Conservation (phyloP, 2,888 invertebrate species). For the Oasisia sp. region DNA sequence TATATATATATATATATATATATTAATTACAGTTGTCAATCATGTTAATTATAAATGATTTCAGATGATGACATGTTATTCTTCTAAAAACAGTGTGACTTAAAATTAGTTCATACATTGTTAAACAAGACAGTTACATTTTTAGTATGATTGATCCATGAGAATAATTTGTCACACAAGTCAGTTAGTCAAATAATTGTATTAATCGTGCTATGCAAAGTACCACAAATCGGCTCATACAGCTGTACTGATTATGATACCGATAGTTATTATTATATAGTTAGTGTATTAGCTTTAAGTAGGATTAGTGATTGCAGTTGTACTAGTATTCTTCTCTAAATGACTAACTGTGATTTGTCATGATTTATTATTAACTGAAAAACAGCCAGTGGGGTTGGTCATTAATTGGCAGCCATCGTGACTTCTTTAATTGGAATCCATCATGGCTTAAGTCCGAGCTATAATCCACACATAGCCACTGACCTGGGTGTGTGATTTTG, state of each 20-base stretch:
- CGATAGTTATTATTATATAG: neutral
- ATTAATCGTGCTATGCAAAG: neutral
- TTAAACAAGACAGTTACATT: neutral
- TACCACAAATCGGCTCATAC: neutral
- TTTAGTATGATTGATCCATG: neutral
- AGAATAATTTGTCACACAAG: neutral
- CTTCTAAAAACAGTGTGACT: neutral
- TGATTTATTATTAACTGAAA: neutral
- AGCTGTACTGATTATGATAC: neutral
- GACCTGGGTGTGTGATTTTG: neutral
- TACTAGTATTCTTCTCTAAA: neutral
- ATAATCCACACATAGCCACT: neutral
- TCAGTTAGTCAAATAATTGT: neutral
- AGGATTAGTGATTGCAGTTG: neutral
- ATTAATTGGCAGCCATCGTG: neutral
- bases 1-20: too few species aligned
- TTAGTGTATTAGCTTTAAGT: neutral
- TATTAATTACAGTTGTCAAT: neutral
- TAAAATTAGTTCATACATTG: neutral
- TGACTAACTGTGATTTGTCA: neutral
- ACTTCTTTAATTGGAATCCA: neutral
- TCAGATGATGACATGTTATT: neutral
- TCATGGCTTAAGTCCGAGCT: neutral
- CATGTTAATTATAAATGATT: neutral
- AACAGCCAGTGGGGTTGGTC: neutral